phyloP scores from a whole-genome alignment of 1,140 invertebrate genomes.

The Macrosteles quadrilineatus region DNA sequence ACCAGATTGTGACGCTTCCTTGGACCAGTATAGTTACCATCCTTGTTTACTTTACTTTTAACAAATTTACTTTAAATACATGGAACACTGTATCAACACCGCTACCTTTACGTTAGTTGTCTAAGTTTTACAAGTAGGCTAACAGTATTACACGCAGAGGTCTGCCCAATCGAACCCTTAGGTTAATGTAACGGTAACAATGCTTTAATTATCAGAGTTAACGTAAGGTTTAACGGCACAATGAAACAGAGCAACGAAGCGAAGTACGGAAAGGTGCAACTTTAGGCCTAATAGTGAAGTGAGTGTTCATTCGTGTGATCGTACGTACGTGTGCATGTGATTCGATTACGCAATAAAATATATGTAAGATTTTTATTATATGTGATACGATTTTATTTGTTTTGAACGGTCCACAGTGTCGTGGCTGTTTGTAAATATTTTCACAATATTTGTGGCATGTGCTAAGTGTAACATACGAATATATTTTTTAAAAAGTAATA shows the following conservation, averaged over 20 bases:
- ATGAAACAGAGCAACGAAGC: slow-evolving; percentile 18
- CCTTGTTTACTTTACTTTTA: neutral
- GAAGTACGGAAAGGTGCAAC: neutral
- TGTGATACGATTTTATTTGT: slow-evolving; percentile 18
- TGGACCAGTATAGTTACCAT: neutral
- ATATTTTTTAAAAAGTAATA: slow-evolving; percentile 19
- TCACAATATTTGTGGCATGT: slow-evolving; percentile 28
- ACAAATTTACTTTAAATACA: neutral
- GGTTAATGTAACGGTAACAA: slow-evolving; percentile 24
- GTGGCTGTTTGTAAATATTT: slow-evolving; percentile 27
- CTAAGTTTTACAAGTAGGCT: neutral
- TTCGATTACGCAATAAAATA: slow-evolving; percentile 27
- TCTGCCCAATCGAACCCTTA: neutral
- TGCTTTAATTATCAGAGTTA: slow-evolving; percentile 24
- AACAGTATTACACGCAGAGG: neutral
- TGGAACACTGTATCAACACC: no score
- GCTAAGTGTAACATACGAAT: slow-evolving; percentile 20
- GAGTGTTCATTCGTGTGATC: slow-evolving; percentile 17
- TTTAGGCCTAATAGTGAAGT: slow-evolving; percentile 25
- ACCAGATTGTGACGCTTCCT: neutral
- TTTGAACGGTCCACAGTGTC: neutral
- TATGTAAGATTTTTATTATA: slow-evolving; percentile 24
- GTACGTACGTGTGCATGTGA: neutral
- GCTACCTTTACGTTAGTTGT: no score
- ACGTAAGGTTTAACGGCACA: slow-evolving; percentile 15